Conservation (phyloP, 1,140 invertebrate genomes). For the Papilio polytes region DNA sequence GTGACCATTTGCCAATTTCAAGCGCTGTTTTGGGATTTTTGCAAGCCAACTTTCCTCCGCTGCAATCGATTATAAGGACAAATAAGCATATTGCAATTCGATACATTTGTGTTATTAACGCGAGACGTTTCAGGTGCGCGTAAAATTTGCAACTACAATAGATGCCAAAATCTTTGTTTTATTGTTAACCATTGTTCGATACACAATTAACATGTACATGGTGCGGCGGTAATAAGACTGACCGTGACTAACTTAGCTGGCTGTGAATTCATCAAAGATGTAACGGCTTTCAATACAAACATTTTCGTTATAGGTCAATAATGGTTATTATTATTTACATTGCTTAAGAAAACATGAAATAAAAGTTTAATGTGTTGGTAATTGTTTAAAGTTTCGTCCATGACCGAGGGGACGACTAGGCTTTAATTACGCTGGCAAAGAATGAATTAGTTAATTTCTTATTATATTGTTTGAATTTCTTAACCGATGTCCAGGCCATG, state of each 20-base stretch:
- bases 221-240: background rate
- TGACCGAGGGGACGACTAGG: too few relatives aligned
- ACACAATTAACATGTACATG: conserved; percentile 42
- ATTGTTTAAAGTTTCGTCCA: background rate
- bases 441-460: too few relatives aligned
- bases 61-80: conserved; percentile 32
- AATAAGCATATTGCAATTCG: conserved; percentile 45
- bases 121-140: conserved; percentile 6
- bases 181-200: conserved; percentile 40
- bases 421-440: too few relatives aligned
- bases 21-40: conserved; percentile 62
- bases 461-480: too few relatives aligned
- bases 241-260: background rate
- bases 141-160: conserved; percentile 17
- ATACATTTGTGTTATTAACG: conserved; percentile 18
- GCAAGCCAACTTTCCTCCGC: conserved; percentile 53
- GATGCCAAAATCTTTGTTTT: conserved; percentile 32
- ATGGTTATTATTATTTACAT: too few relatives aligned
- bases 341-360: background rate
- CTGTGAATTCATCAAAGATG: background rate
- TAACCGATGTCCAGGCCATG: too few relatives aligned
- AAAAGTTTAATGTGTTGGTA: background rate
- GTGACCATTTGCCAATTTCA: conserved; percentile 64
- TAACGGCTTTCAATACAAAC: background rate
- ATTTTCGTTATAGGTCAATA: background rate